Base-by-base conservation (phyloP, 2,113 vertebrate genomes). In the Anolis sagrei region DNA sequence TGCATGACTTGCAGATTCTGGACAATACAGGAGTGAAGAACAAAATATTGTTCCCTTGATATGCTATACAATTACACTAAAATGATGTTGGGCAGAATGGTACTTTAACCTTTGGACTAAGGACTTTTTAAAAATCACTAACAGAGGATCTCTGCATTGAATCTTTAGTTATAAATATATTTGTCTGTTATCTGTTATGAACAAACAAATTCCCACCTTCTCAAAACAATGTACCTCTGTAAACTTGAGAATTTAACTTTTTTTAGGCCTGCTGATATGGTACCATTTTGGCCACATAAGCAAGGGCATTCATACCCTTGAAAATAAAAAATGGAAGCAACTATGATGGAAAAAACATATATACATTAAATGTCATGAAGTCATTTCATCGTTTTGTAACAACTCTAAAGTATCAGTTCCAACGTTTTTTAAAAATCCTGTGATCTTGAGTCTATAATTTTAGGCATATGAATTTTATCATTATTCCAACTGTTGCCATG, bases 381-480 rank as follows among this genome's bases (percentile, higher is more conserved):
- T 76, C 49, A 32, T 32, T 58, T 77, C 49, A 32, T 25, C 39
- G 44, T 83, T 61, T 83, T 51, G 16, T 84, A 77, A 87, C 5
- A 29, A 5, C 49, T 23, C 16, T 81, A 86, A 93, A 91, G 91
- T 94, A 86, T 68, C 83, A 92, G 10, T 54, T 87, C 92, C 81
- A 76, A 19, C 7, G 10, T 79, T 44, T 80, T 76, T 39, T 19
- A 10, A 29, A n/a, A 29, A 27, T 62, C 95, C 91, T 94, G 91
- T 93, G 89, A 88, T 88, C 82, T 79, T 92, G 90, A 91, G 93
- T 93, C 94, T 95, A 95, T 93, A 91, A 93, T 86, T 85, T 86
- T 49, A 89, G 62, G 51, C 86, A 70, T 91, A 90, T 91, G 79
- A 90, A 92, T 93, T 82, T 92, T 93, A 90, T 92, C 91, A 92